A percentile compares a stretch with the other conserved stretches of the same genome.
Conservation (phyloP, 1,140 invertebrate genomes). For the Zaprionus africanus region DNA sequence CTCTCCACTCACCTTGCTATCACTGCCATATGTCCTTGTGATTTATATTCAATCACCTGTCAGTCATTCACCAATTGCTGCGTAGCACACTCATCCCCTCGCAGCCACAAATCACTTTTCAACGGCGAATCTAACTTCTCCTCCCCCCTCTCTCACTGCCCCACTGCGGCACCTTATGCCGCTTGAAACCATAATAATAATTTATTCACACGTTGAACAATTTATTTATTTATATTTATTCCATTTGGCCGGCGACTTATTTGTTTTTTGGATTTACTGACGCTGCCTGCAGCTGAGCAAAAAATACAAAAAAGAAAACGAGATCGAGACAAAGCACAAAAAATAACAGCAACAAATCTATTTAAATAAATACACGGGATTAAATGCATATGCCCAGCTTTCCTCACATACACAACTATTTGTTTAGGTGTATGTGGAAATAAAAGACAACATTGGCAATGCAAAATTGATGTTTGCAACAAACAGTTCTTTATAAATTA, state of each 20-base stretch:
- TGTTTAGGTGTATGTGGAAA: slow-evolving; percentile 8
- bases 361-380: slow-evolving; percentile 16
- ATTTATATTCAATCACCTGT: slow-evolving; percentile 38
- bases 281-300: slow-evolving; percentile 58
- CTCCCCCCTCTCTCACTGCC: background rate
- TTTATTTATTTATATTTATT: slow-evolving; percentile 40
- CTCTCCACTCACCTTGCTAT: background rate
- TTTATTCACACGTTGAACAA: slow-evolving; percentile 31
- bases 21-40: slow-evolving; percentile 23
- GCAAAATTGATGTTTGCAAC: background rate
- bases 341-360: slow-evolving; percentile 24
- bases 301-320: slow-evolving; percentile 35
- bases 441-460: background rate
- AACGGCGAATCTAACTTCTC: slow-evolving; percentile 31
- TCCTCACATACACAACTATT: background rate
- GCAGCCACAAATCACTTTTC: slow-evolving; percentile 70
- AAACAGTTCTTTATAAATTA: background rate
- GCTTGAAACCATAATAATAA: slow-evolving; percentile 19
- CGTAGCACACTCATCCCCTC: background rate
- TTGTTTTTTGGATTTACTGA: slow-evolving; percentile 74
- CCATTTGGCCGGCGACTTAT: slow-evolving; percentile 48
- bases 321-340: slow-evolving; percentile 15
- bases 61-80: slow-evolving; percentile 18
- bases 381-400: background rate
- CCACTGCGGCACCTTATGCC: too few species aligned